Evolutionary conservation across 1,140 invertebrate genomes (phyloP).

Genomic region (Bombus terrestris): DNA sequence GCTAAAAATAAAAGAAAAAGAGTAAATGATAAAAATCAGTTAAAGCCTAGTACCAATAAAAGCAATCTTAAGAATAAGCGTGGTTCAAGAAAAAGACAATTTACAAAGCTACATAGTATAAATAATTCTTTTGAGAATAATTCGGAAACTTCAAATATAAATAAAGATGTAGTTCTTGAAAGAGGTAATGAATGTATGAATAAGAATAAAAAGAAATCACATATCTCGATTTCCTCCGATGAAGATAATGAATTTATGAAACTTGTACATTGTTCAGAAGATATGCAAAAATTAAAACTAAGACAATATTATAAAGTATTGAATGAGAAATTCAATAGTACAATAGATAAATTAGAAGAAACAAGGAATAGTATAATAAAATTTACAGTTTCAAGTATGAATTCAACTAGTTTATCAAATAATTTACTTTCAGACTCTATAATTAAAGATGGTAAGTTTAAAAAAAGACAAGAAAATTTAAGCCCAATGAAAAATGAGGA

Average conservation of each 20-base stretch:
- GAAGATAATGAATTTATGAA: conserved; percentile 1
- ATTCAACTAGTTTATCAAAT: not conserved
- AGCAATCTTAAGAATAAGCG: not conserved
- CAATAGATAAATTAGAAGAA: not conserved
- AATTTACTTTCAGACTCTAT: not conserved
- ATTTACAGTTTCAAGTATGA: not conserved
- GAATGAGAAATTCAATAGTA: not conserved
- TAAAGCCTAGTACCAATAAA: not conserved
- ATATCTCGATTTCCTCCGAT: not conserved
- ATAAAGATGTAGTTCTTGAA: not conserved
- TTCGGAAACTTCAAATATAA: not conserved
- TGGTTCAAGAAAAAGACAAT: not conserved
- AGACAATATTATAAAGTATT: not conserved
- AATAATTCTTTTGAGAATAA: too few species aligned
- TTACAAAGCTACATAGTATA: not conserved
- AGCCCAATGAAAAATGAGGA: not conserved
- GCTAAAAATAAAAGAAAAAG: not conserved
- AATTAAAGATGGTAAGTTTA: not conserved
- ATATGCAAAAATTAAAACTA: not conserved
- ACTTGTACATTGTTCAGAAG: not conserved
- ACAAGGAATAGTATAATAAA: not conserved
- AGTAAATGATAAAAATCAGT: not conserved
- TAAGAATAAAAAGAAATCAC: not conserved
- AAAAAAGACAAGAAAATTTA: not conserved
- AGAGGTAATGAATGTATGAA: too few species aligned